Conservation (phyloP, 2,797 vertebrate species). For the Tenualosa ilisha region DNA sequence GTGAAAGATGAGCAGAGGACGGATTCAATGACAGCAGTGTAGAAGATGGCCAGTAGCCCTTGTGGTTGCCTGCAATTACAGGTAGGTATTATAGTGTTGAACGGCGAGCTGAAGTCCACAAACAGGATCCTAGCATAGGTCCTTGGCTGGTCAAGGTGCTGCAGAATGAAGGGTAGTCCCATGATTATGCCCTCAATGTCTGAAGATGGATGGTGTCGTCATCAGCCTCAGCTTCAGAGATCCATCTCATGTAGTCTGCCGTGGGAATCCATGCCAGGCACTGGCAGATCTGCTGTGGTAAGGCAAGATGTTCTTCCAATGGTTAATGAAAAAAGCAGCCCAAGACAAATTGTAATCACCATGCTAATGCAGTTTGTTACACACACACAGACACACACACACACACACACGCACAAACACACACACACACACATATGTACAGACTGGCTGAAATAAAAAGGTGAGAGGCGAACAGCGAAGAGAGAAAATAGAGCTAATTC, state of each 20-base stretch:
- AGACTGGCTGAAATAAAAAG: slow-evolving; percentile 14
- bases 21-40: too few relatives aligned
- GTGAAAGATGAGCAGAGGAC: too few relatives aligned
- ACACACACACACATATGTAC: neutral
- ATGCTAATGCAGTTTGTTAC: slow-evolving; percentile 61
- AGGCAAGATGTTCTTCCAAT: neutral
- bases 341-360: slow-evolving; percentile 62
- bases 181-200: neutral
- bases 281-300: neutral
- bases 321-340: slow-evolving; percentile 30
- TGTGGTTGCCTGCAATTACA: too few relatives aligned
- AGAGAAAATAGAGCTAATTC: neutral
- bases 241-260: neutral
- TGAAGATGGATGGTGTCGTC: neutral
- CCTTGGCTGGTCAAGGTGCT: too few relatives aligned
- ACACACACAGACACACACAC: neutral
- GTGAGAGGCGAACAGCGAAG: neutral
- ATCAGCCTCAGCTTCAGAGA: neutral
- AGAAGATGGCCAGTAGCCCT: too few relatives aligned
- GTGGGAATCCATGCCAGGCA: neutral
- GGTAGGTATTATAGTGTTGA: too few relatives aligned
- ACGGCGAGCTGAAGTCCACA: too few relatives aligned
- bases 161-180: too few relatives aligned
- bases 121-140: too few relatives aligned
- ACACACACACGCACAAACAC: slow-evolving; percentile 3